These are phyloP conservation scores for Hypsibius dujardini DNA, from an alignment of 1,140 invertebrate species.

Conservation along the genomic window DNA sequence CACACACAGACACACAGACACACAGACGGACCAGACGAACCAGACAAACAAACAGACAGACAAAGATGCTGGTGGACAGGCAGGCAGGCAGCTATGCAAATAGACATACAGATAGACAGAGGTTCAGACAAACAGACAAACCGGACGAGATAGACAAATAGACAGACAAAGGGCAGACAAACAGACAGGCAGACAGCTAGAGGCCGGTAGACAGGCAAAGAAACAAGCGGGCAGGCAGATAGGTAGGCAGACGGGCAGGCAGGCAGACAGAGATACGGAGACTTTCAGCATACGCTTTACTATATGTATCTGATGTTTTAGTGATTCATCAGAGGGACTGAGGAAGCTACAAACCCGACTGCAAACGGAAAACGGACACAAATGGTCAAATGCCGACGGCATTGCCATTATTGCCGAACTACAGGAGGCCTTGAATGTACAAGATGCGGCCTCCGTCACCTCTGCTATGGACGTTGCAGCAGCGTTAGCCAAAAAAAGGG, in stretches of 20 bases:
- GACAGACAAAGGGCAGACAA: too few relatives aligned
- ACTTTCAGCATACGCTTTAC: background rate
- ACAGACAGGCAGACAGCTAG: too few relatives aligned
- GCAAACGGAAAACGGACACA: background rate
- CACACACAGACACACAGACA: too few relatives aligned
- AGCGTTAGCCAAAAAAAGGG: background rate
- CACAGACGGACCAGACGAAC: too few relatives aligned
- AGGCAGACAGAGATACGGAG: background rate
- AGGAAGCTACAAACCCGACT: background rate
- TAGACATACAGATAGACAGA: too few relatives aligned
- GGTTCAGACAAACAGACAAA: too few relatives aligned
- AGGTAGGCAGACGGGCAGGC: background rate
- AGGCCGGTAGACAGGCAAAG: too few relatives aligned
- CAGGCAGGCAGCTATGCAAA: too few relatives aligned
- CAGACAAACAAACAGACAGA: too few relatives aligned
- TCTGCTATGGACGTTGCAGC: background rate
- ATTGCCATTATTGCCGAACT: background rate
- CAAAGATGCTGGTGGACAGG: too few relatives aligned
- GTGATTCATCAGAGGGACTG: background rate
- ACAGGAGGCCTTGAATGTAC: background rate
- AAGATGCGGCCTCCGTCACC: background rate
- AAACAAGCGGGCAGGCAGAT: too few relatives aligned
- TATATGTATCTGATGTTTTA: background rate
- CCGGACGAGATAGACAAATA: too few relatives aligned
- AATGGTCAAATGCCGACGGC: background rate